Evolutionary conservation across 2,797 vertebrate species (phyloP).

Genomic region (Gymnocypris eckloni): DNA sequence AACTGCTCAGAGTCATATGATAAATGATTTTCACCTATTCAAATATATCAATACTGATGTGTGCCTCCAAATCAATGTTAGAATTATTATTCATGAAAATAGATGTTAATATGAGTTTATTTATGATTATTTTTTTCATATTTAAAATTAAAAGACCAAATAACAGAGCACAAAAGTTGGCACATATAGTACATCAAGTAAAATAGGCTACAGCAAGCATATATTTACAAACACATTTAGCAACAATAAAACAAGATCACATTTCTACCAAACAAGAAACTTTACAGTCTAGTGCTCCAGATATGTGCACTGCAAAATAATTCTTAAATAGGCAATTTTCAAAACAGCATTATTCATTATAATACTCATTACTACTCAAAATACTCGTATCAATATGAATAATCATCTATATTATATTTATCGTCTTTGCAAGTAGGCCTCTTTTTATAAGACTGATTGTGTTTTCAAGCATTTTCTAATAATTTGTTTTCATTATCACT

Average conservation of each 20-base stretch:
- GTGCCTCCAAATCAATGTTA: background rate
- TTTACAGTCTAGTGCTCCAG: conserved; percentile 82
- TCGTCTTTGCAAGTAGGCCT: background rate
- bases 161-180: background rate
- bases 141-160: conserved; percentile 2
- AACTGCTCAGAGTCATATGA: background rate
- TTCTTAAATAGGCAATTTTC: conserved; percentile 54
- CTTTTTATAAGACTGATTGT: background rate
- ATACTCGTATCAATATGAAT: background rate
- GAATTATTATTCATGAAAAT: background rate
- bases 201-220: conserved; percentile 14
- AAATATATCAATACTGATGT: background rate
- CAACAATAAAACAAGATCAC: conserved; percentile 18
- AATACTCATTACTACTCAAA: background rate
- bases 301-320: conserved; percentile 61
- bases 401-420: background rate
- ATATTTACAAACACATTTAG: conserved; percentile 42
- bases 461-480: background rate
- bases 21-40: background rate
- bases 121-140: background rate
- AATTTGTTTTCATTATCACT: background rate
- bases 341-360: conserved; percentile 37
- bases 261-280: conserved; percentile 60
- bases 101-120: background rate
- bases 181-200: background rate